Percentiles rank a stretch among this genome's conserved stretches.
Evolutionary conservation across 1,140 invertebrate genomes (phyloP).

Genomic region (Aleiodes sp.): DNA sequence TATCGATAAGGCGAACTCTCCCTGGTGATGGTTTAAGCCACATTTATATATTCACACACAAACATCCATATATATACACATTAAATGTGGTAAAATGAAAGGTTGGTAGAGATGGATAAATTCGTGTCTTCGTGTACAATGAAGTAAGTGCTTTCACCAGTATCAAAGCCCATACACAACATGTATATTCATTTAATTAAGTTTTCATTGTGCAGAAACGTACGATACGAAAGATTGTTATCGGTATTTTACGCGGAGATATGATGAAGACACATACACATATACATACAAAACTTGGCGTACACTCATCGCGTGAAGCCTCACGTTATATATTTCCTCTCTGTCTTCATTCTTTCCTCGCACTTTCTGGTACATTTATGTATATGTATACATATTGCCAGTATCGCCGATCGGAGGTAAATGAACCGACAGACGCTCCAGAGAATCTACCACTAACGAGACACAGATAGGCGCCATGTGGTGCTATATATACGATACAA

Average conservation of each 20-base stretch:
- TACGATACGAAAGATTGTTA: slow-evolving; percentile 48
- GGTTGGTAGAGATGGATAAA: background rate
- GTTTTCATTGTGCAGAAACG: slow-evolving; percentile 54
- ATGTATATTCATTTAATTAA: slow-evolving; percentile 53
- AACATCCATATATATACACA: no score
- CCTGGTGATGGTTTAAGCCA: background rate
- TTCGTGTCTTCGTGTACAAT: background rate
- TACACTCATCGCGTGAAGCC: no score
- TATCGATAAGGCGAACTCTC: background rate
- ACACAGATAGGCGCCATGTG: background rate
- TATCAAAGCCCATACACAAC: slow-evolving; percentile 3
- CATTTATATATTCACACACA: background rate
- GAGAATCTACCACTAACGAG: slow-evolving; percentile 43
- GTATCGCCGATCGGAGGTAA: slow-evolving; percentile 20
- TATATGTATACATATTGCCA: background rate
- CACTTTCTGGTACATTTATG: slow-evolving; percentile 16
- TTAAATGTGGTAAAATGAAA: no score
- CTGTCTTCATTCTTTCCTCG: no score
- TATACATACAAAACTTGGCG: no score
- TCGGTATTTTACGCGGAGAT: slow-evolving; percentile 46
- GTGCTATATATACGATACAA: no score
- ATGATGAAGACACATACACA: slow-evolving; percentile 43
- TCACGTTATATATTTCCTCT: no score
- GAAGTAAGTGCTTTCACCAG: background rate
- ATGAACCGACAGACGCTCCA: background rate